A percentile compares a stretch with the other conserved stretches of the same genome.
Conservation (phyloP, 2,888 invertebrate genomes). For the Clostera curtula region DNA sequence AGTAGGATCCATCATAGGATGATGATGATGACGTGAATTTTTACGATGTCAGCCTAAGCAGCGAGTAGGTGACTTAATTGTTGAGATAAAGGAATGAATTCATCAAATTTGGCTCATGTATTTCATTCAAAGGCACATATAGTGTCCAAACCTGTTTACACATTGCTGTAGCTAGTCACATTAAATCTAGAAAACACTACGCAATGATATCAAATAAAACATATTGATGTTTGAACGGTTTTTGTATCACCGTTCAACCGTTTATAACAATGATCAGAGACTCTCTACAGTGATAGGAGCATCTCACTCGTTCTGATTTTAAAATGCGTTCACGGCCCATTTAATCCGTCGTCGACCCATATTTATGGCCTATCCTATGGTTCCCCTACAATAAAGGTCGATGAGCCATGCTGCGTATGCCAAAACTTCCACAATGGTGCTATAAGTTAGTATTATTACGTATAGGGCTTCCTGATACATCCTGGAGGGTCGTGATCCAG, state of each 20-base stretch:
- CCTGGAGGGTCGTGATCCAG: conserved; percentile 26
- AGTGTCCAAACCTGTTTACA: too few relatives aligned
- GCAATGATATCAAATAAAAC: too few relatives aligned
- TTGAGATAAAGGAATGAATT: too few relatives aligned
- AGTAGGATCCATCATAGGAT: too few relatives aligned
- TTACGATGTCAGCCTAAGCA: too few relatives aligned
- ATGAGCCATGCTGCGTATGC: conserved; percentile 67
- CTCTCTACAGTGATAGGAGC: not conserved
- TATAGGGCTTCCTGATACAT: conserved; percentile 31
- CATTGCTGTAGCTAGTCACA: too few relatives aligned
- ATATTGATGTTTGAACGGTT: conserved; percentile 1
- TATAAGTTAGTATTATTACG: conserved; percentile 46
- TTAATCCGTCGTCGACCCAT: conserved; percentile 57
- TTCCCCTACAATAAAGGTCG: conserved; percentile 61
- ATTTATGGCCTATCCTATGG: conserved; percentile 49
- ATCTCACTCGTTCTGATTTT: conserved; percentile 39
- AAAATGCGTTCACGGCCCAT: conserved; percentile 56
- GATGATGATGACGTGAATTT: too few relatives aligned
- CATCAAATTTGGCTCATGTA: too few relatives aligned
- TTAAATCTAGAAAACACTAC: too few relatives aligned
- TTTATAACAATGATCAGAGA: too few relatives aligned
- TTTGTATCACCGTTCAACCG: not conserved
- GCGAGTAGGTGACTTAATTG: too few relatives aligned
- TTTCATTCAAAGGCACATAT: too few relatives aligned
- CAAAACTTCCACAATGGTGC: conserved; percentile 60